These are phyloP conservation scores for Acronicta leporina DNA, from an alignment of 2,888 invertebrate species.

Conservation along the genomic window DNA sequence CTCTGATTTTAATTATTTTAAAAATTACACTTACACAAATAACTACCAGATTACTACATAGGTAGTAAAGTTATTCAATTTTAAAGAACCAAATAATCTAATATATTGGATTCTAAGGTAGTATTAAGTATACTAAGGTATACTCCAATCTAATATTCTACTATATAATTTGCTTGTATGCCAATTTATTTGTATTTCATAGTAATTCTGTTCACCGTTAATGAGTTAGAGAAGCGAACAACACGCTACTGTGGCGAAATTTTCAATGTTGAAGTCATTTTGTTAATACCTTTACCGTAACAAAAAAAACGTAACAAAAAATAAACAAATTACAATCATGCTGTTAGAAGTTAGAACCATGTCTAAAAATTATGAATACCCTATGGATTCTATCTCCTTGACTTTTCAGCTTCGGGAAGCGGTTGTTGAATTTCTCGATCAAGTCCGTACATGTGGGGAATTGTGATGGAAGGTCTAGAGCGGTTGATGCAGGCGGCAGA, in stretches of 20 bases:
- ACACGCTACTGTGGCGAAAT: constrained; percentile 15
- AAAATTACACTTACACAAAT: too few relatives aligned
- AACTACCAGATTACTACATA: too few relatives aligned
- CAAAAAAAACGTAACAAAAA: constrained; percentile 21
- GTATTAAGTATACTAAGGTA: too few relatives aligned
- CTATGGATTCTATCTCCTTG: constrained; percentile 90
- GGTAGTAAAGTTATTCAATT: too few relatives aligned
- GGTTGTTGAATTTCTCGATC: constrained; percentile 86
- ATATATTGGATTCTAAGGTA: too few relatives aligned
- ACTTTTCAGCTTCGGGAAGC: constrained; percentile 84
- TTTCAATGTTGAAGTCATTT: constrained; percentile 8
- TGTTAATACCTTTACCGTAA: constrained; percentile 15
- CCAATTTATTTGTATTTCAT: too few relatives aligned
- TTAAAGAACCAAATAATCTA: too few relatives aligned
- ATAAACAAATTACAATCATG: constrained; percentile 38
- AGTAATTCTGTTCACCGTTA: neutral
- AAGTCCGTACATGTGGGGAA: constrained; percentile 75
- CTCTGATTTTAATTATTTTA: too few relatives aligned
- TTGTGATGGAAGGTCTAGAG: constrained; percentile 62
- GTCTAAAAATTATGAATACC: constrained; percentile 78
- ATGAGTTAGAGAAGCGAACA: constrained; percentile 33
- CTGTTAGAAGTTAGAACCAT: constrained; percentile 51
- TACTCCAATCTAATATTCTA: too few relatives aligned
- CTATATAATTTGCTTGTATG: too few relatives aligned
- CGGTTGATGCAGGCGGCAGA: constrained; percentile 70